A percentile compares a stretch with the other conserved stretches of the same genome.
Conservation (phyloP, 1,140 invertebrate genomes). For the Epicauta chinensis region DNA sequence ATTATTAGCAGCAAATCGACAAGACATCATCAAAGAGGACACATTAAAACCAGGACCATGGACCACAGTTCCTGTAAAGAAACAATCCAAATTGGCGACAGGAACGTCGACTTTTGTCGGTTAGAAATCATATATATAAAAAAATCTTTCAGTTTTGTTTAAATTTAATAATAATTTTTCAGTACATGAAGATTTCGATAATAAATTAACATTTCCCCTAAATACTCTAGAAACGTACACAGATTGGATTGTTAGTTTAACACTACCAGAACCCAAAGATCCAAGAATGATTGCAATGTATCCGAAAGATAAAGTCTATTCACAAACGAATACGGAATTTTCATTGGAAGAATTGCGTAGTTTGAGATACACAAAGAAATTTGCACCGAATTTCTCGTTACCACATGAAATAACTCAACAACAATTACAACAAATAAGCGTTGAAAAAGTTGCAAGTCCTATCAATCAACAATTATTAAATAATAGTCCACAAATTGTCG, state of each 20-base stretch:
- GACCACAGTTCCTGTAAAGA: slow-evolving; percentile 44
- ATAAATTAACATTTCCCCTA: slow-evolving; percentile 26
- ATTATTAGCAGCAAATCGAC: slow-evolving; percentile 49
- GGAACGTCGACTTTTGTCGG: slow-evolving; percentile 41
- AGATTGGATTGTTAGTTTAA: slow-evolving; percentile 49
- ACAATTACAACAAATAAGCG: slow-evolving; percentile 4
- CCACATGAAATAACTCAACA: no score
- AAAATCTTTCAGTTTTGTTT: slow-evolving; percentile 8
- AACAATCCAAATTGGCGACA: slow-evolving; percentile 17
- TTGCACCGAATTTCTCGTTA: neutral
- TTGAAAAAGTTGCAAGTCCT: slow-evolving; percentile 13
- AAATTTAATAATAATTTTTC: slow-evolving; percentile 10
- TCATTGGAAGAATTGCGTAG: slow-evolving; percentile 63
- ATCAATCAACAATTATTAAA: slow-evolving; percentile 5
- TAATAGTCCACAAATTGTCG: neutral
- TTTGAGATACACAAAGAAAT: slow-evolving; percentile 28
- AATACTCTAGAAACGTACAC: slow-evolving; percentile 49
- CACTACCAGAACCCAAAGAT: slow-evolving; percentile 51
- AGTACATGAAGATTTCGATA: slow-evolving; percentile 54
- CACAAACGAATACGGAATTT: slow-evolving; percentile 51
- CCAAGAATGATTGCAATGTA: slow-evolving; percentile 52
- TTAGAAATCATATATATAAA: no score
- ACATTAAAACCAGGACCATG: slow-evolving; percentile 56
- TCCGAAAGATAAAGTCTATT: slow-evolving; percentile 54
- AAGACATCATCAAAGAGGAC: slow-evolving; percentile 56